phyloP scores from a whole-genome alignment of 2,113 vertebrate species.

The Isichthys henryi region DNA sequence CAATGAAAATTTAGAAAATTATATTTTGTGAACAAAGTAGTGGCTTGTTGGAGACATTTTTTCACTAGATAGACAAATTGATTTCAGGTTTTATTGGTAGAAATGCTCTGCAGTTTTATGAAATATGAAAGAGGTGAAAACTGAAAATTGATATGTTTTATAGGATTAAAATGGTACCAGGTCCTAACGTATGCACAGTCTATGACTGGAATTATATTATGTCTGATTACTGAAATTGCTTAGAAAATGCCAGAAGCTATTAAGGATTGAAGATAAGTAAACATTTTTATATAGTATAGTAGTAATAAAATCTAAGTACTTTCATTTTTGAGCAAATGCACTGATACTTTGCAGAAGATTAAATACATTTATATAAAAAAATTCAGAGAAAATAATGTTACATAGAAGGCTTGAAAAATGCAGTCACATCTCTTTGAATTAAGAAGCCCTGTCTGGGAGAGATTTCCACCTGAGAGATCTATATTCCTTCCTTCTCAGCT shows the following conservation, averaged over 20 bases:
- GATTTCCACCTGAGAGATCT: neutral
- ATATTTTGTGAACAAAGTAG: neutral
- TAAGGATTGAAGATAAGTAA: neutral
- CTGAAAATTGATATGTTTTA: neutral
- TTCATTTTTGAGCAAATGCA: neutral
- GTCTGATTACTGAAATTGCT: neutral
- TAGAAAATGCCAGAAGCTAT: neutral
- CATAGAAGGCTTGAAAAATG: neutral
- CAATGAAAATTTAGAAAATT: neutral
- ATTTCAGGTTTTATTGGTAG: neutral
- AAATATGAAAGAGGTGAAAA: neutral
- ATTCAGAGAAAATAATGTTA: neutral
- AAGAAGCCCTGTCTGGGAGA: neutral
- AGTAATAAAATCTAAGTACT: neutral
- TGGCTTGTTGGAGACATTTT: neutral
- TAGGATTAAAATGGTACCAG: neutral
- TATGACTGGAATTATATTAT: neutral
- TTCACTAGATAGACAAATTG: neutral
- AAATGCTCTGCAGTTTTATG: neutral
- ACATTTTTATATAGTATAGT: neutral
- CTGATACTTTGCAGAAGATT: neutral
- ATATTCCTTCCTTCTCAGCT: slow-evolving; percentile 56
- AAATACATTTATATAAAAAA: neutral
- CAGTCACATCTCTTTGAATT: neutral
- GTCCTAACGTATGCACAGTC: neutral